phyloP scores from a whole-genome alignment of 1,140 invertebrate genomes.

The Geopemphigus sp. region DNA sequence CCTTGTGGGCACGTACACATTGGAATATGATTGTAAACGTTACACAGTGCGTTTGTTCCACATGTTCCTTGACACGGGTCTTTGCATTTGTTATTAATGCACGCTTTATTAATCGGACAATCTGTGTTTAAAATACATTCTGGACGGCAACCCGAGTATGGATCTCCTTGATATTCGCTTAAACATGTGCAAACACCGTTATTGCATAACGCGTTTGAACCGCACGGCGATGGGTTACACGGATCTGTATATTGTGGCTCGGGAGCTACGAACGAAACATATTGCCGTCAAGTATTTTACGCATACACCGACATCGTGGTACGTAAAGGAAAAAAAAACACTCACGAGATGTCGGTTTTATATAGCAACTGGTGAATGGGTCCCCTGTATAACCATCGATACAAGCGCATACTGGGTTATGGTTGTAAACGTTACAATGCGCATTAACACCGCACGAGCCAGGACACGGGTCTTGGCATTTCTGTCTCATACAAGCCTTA shows the following conservation, averaged over 20 bases:
- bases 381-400: conserved; percentile 66
- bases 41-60: conserved; percentile 67
- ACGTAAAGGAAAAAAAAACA: conserved; percentile 53
- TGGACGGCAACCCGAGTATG: conserved; percentile 64
- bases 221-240: conserved; percentile 74
- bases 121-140: conserved; percentile 66
- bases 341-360: conserved; percentile 57
- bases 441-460: conserved; percentile 62
- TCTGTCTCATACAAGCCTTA: conserved; percentile 60
- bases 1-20: conserved; percentile 68
- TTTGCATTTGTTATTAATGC: conserved; percentile 70
- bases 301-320: too few relatives aligned
- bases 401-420: conserved; percentile 68
- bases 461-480: conserved; percentile 62
- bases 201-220: conserved; percentile 66
- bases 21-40: conserved; percentile 69
- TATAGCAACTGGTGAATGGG: conserved; percentile 67
- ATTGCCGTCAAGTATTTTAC: conserved; percentile 35
- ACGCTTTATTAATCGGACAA: conserved; percentile 65
- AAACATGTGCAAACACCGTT: conserved; percentile 63
- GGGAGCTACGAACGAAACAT: conserved; percentile 52
- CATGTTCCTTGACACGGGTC: conserved; percentile 74
- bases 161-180: conserved; percentile 64
- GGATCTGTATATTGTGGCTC: conserved; percentile 60
- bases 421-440: conserved; percentile 67